Percentiles rank a stretch among this genome's conserved stretches.
These are phyloP conservation scores for Agrotis exclamationis DNA, from an alignment of 2,888 invertebrate species.

Conservation along the genomic window DNA sequence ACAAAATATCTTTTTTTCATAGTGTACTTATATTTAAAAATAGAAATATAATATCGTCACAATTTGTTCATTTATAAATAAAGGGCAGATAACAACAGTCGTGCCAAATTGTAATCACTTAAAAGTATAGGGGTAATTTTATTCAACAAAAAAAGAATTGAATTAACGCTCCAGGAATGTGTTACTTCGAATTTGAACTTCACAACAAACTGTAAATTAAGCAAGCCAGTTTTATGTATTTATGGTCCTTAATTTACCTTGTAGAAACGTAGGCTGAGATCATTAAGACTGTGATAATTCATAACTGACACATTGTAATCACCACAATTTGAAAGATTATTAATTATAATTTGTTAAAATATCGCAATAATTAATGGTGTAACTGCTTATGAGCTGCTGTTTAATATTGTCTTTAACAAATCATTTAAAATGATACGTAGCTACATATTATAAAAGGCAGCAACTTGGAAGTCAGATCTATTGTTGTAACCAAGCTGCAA, in stretches of 20 bases:
- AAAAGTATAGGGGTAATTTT: constrained; percentile 58
- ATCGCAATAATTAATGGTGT: neutral
- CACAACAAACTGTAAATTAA: constrained; percentile 45
- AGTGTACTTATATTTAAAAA: constrained; percentile 83
- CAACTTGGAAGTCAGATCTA: constrained; percentile 36
- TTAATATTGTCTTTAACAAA: constrained; percentile 10
- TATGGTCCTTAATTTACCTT: constrained; percentile 44
- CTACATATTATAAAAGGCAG: constrained; percentile 10
- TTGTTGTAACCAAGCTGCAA: constrained; percentile 12
- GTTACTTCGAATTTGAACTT: constrained; percentile 53
- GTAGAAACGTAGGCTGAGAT: constrained; percentile 56
- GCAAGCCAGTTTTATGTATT: constrained; percentile 52
- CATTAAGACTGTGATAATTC: constrained; percentile 55
- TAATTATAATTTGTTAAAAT: constrained; percentile 13
- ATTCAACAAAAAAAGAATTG: constrained; percentile 43
- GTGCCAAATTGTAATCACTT: constrained; percentile 64
- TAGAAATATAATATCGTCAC: constrained; percentile 85
- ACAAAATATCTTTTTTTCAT: constrained; percentile 87
- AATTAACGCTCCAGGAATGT: constrained; percentile 76
- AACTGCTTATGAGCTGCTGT: constrained; percentile 17
- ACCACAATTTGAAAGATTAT: constrained; percentile 35
- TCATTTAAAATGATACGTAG: constrained; percentile 4
- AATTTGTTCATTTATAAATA: constrained; percentile 84
- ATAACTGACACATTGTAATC: constrained; percentile 35
- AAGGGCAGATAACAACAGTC: constrained; percentile 71